Conservation (phyloP, 2,888 invertebrate genomes). For the Brachylomia viminalis region DNA sequence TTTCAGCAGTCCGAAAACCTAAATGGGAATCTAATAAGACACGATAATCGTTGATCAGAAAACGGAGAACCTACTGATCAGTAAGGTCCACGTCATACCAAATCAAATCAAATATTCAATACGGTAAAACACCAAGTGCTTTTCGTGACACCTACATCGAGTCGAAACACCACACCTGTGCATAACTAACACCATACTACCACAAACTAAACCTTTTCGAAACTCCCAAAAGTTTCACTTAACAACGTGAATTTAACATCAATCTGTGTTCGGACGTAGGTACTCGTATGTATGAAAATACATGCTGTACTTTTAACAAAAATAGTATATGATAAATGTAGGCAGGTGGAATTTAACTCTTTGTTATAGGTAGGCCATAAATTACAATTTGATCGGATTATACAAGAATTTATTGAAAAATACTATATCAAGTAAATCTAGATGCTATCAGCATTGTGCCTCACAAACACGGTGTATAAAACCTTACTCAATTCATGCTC, state of each 20-base stretch:
- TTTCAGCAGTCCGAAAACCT: not conserved
- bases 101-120: conserved; percentile 42
- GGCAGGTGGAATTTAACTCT: no score
- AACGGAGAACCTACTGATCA: not conserved
- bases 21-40: not conserved
- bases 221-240: conserved; percentile 24
- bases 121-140: conserved; percentile 19
- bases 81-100: not conserved
- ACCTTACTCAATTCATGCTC: not conserved
- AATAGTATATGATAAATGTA: not conserved
- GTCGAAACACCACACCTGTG: conserved; percentile 17
- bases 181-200: conserved; percentile 39
- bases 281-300: not conserved
- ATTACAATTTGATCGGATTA: not conserved
- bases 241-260: conserved; percentile 4
- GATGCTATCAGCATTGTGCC: no score
- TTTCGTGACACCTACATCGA: conserved; percentile 13
- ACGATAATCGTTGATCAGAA: not conserved
- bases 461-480: not conserved
- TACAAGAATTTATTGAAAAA: not conserved
- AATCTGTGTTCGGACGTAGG: not conserved
- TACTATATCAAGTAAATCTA: not conserved
- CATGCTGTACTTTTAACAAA: not conserved
- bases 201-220: conserved; percentile 42
- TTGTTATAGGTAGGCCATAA: no score